Conservation (phyloP, 2,888 invertebrate genomes). For the Steinernema scapterisci region DNA sequence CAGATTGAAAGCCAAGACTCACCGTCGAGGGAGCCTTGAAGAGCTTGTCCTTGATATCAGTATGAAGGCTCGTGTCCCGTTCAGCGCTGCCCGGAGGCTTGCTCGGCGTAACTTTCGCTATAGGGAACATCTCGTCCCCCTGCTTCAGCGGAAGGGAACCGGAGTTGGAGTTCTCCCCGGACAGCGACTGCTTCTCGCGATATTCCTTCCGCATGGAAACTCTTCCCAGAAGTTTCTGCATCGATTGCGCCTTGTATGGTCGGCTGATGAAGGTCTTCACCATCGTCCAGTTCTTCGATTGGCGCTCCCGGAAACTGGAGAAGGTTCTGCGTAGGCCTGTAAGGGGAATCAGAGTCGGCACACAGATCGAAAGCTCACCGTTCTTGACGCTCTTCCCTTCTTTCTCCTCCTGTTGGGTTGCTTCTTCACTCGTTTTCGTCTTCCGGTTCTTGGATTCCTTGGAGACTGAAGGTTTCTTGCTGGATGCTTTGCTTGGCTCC, state of each 20-base stretch:
- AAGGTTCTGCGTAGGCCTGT: neutral
- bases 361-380: neutral
- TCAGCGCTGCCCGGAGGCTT: neutral
- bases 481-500: too few relatives aligned
- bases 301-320: conserved; percentile 18
- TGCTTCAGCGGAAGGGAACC: neutral
- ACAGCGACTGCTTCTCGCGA: neutral
- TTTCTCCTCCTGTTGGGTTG: neutral
- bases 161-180: neutral
- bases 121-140: neutral
- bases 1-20: neutral
- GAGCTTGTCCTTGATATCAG: neutral
- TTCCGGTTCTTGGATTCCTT: neutral
- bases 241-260: conserved; percentile 14
- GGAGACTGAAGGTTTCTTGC: too few relatives aligned
- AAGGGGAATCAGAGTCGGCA: neutral
- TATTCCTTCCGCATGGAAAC: conserved; percentile 13
- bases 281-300: conserved; percentile 33
- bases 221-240: conserved; percentile 35
- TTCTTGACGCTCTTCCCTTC: neutral
- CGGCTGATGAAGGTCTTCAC: conserved; percentile 37
- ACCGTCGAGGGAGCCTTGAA: neutral
- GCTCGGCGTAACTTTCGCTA: neutral
- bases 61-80: neutral
- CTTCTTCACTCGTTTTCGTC: neutral